Evolutionary conservation across 2,113 vertebrate genomes (phyloP).

Genomic region (Psettodes erumei): DNA sequence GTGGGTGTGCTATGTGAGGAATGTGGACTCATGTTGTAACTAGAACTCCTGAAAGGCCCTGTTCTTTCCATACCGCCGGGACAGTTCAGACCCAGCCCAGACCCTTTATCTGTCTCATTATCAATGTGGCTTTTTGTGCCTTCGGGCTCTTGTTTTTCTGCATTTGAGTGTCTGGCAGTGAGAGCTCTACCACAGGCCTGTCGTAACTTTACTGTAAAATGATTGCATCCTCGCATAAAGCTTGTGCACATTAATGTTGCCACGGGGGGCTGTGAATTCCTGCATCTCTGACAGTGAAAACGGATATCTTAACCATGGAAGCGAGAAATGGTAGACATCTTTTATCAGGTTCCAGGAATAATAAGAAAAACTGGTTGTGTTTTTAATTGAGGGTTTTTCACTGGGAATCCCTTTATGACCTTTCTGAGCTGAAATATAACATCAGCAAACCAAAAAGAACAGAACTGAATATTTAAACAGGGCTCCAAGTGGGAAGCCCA

Average conservation of each 20-base stretch:
- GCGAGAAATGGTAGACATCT: not conserved
- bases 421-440: conserved; percentile 17
- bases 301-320: conserved; percentile 8
- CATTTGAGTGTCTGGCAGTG: conserved; percentile 6
- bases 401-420: not conserved
- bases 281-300: not conserved
- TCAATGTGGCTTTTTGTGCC: conserved; percentile 55
- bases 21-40: conserved; percentile 83
- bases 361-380: not conserved
- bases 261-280: not conserved
- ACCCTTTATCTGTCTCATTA: conserved; percentile 55
- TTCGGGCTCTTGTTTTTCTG: conserved; percentile 36
- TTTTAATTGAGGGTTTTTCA: too few relatives aligned
- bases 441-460: conserved; percentile 41
- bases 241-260: not conserved
- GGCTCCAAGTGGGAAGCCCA: conserved; percentile 14
- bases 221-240: not conserved
- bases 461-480: conserved; percentile 44
- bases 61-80: conserved; percentile 67
- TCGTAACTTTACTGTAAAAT: not conserved
- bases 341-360: not conserved
- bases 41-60: conserved; percentile 78
- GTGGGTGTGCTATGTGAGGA: conserved; percentile 83
- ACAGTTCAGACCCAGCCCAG: conserved; percentile 65
- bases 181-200: not conserved